Percentiles rank a stretch among this genome's conserved stretches.
Conservation (phyloP, 2,888 invertebrate species). For the Sinelater perroti region DNA sequence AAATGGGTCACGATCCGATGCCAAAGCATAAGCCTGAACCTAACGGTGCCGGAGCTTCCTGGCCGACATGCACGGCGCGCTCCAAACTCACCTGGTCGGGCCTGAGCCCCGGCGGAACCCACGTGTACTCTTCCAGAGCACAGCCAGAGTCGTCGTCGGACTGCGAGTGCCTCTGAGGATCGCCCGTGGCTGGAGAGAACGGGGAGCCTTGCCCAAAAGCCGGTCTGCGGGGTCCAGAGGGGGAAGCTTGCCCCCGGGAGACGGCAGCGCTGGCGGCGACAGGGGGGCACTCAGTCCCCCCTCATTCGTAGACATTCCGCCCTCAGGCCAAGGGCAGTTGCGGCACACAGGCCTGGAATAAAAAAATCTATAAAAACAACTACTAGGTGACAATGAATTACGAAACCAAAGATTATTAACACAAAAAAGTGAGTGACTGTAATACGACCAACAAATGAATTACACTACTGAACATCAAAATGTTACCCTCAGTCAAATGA, state of each 20-base stretch:
- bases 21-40: too few species aligned
- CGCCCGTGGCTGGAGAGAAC: constrained; percentile 61
- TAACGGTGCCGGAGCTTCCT: constrained; percentile 12
- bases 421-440: too few species aligned
- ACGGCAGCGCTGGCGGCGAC: constrained; percentile 58
- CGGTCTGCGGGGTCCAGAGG: constrained; percentile 64
- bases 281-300: constrained; percentile 58
- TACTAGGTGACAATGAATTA: too few species aligned
- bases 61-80: not conserved
- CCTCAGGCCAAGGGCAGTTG: constrained; percentile 78
- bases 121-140: constrained; percentile 96
- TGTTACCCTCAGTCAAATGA: too few species aligned
- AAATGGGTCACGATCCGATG: constrained; percentile 24
- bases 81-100: constrained; percentile 90
- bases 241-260: constrained; percentile 59
- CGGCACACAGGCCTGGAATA: constrained; percentile 82
- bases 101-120: constrained; percentile 95
- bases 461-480: too few species aligned
- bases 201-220: constrained; percentile 67
- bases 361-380: too few species aligned
- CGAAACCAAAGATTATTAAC: too few species aligned
- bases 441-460: too few species aligned
- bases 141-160: constrained; percentile 98
- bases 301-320: constrained; percentile 62
- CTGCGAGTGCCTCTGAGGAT: constrained; percentile 86